These are phyloP conservation scores for Thripadectes ignobilis DNA, from an alignment of 2,797 vertebrate species.

Conservation along the genomic window DNA sequence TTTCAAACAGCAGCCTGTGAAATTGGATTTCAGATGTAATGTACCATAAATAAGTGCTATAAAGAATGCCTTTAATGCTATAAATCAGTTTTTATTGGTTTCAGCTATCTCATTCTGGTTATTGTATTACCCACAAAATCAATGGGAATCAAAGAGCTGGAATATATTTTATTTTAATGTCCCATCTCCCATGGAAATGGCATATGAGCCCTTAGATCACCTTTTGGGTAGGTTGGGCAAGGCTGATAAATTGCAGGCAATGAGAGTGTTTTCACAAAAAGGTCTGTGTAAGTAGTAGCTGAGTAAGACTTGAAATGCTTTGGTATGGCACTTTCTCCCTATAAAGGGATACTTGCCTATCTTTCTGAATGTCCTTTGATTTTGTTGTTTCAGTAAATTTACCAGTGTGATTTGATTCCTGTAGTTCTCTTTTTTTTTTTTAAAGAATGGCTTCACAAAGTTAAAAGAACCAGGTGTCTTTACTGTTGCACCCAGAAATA, in stretches of 20 bases:
- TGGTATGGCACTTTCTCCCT: background rate
- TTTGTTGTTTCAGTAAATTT: background rate
- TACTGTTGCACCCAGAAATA: background rate
- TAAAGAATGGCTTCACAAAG: background rate
- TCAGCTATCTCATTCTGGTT: conserved; percentile 83
- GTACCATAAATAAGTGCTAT: conserved; percentile 86
- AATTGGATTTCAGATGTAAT: conserved; percentile 86
- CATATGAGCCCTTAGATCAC: conserved; percentile 72
- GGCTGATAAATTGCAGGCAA: conserved; percentile 61
- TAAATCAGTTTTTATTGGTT: conserved; percentile 86
- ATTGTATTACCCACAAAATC: conserved; percentile 83
- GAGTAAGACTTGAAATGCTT: conserved; percentile 21
- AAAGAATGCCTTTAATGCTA: conserved; percentile 83
- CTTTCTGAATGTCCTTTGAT: background rate
- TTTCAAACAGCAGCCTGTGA: conserved; percentile 84
- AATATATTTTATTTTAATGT: conserved; percentile 85
- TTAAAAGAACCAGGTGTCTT: background rate
- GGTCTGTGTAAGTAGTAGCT: conserved; percentile 56
- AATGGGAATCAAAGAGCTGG: conserved; percentile 81
- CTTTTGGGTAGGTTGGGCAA: conserved; percentile 70
- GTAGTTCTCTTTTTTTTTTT: background rate
- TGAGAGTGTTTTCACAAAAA: conserved; percentile 41
- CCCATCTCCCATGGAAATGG: conserved; percentile 75
- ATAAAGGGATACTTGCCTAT: background rate
- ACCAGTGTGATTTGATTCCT: background rate